Base-by-base conservation (phyloP, 1,140 invertebrate species). In the Rhagoletis pomonella region DNA sequence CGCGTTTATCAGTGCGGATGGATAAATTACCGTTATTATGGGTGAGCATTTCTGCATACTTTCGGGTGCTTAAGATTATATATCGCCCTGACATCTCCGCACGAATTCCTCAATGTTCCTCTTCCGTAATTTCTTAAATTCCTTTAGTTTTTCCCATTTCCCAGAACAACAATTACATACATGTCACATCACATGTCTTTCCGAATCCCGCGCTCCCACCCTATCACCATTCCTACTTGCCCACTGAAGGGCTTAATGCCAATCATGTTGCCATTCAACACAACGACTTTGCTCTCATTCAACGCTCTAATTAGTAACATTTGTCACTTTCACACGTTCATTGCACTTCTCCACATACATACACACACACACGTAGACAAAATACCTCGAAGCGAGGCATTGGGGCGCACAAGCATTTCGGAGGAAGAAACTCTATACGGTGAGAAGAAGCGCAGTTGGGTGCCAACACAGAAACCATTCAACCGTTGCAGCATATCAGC, bases 281-380 rank as follows among this genome's bases (percentile, higher is more conserved):
- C n/a, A 81, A 81, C 44, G 73, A 81, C 73, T 81, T 55, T 55
- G n/a, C 73, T 81, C 73, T 58, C 73, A 81, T 81, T 81, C 73
- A 81, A 81, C 73, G 73, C 47, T 55, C 50, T 81, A 81, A 81
- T 81, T 81, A 81, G 73, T 81, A 81, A 81, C 73, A 81, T 81
- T 81, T 81, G 73, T 81, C 73, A 81, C 73, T 81, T 81, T 81
- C 73, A 81, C 73, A 81, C 73, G 73, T 81, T 81, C 73, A 81
- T 81, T 81, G 73, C 73, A 81, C 73, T 81, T 5, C 64, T 29
- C 60, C 29, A 64, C 9, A 64, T 64, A 12, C 44, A 77, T 50
- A 29, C 29, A 29, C 29, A 29, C 29, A 29, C 29, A 29, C 29
- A 29, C 29, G 29, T 29, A 29, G 29, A 81, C 73, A 50, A 81